Conservation (phyloP, 2,888 invertebrate genomes). For the Hymenopus coronatus region DNA sequence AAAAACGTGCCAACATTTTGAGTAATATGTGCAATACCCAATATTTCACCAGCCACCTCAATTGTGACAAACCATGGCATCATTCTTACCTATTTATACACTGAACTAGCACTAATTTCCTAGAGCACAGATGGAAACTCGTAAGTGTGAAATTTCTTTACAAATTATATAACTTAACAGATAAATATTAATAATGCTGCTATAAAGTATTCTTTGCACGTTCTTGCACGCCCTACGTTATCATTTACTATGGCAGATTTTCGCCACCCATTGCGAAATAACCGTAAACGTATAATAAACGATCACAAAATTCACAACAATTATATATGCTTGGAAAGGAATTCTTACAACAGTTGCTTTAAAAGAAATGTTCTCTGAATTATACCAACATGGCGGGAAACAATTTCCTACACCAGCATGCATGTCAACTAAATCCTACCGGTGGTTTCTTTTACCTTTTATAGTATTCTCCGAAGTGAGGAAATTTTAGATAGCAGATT, state of each 20-base stretch:
- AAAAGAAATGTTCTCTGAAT: neutral
- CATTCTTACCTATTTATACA: neutral
- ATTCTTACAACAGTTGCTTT: neutral
- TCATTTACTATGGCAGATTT: neutral
- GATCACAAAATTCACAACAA: neutral
- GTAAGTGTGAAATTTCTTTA: too few species aligned
- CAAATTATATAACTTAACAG: neutral
- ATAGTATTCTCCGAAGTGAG: neutral
- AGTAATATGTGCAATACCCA: too few species aligned
- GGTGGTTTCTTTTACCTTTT: neutral
- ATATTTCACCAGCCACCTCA: neutral
- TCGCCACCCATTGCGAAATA: neutral
- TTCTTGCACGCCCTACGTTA: neutral
- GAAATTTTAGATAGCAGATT: neutral
- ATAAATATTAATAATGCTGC: neutral
- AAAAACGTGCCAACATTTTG: neutral
- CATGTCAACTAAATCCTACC: conserved; percentile 46
- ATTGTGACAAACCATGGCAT: neutral
- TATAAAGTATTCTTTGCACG: neutral
- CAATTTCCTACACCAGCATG: conserved; percentile 40
- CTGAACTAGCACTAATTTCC: too few species aligned
- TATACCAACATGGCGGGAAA: conserved; percentile 54
- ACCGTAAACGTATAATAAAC: neutral
- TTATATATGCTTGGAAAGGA: neutral
- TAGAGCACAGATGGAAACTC: too few species aligned